Conservation (phyloP, 2,888 invertebrate genomes). For the Salpingus planirostris region DNA sequence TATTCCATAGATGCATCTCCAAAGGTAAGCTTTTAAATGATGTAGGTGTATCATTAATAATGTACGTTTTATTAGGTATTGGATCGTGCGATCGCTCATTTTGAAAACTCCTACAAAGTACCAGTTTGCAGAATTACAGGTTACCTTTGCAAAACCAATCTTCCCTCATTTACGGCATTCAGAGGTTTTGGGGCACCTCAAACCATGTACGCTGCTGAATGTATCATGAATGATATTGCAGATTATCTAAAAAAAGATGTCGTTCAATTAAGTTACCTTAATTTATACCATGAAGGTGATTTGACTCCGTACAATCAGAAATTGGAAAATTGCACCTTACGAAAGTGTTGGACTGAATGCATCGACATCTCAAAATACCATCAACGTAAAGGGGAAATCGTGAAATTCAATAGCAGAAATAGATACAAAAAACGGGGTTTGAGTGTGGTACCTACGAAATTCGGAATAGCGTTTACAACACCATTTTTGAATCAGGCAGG, state of each 20-base stretch:
- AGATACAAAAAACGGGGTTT: slow-evolving; percentile 79
- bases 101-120: slow-evolving; percentile 75
- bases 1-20: slow-evolving; percentile 73
- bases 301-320: slow-evolving; percentile 68
- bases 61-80: slow-evolving; percentile 65
- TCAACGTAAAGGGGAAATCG: slow-evolving; percentile 49
- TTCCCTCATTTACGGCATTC: slow-evolving; percentile 89
- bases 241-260: slow-evolving; percentile 55
- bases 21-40: slow-evolving; percentile 54
- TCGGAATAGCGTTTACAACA: slow-evolving; percentile 73
- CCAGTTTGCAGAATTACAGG: slow-evolving; percentile 64
- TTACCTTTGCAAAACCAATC: slow-evolving; percentile 76
- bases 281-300: slow-evolving; percentile 74
- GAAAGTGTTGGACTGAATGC: slow-evolving; percentile 73
- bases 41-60: too few species aligned
- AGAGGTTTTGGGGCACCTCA: slow-evolving; percentile 89
- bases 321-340: slow-evolving; percentile 62
- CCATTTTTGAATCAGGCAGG: slow-evolving; percentile 76
- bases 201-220: slow-evolving; percentile 80
- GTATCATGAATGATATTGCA: slow-evolving; percentile 69
- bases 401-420: slow-evolving; percentile 56
- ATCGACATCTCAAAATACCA: slow-evolving; percentile 55
- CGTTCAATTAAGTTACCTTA: slow-evolving; percentile 57
- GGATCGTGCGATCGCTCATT: slow-evolving; percentile 75
- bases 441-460: slow-evolving; percentile 72